These are phyloP conservation scores for Actenoides hombroni DNA, from an alignment of 2,113 vertebrate species.

Conservation along the genomic window DNA sequence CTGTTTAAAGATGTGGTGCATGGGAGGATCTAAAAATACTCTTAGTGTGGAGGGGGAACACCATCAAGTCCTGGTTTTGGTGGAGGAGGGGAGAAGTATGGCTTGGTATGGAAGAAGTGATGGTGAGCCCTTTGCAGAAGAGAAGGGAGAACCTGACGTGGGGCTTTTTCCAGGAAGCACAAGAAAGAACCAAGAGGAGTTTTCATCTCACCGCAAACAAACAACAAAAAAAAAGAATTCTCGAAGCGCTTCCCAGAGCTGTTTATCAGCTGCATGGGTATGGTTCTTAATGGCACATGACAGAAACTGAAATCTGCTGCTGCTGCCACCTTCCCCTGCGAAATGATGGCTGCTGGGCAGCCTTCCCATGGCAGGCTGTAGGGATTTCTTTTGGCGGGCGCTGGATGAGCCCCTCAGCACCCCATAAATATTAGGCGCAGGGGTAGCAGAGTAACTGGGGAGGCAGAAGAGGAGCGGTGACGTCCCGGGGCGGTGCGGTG, in stretches of 20 bases:
- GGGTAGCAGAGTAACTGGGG: not conserved
- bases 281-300: not conserved
- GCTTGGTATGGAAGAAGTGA: not conserved
- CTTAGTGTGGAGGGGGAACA: not conserved
- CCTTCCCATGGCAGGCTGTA: not conserved
- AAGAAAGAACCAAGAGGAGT: not conserved
- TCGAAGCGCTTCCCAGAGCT: not conserved
- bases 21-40: not conserved
- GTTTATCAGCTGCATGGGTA: not conserved
- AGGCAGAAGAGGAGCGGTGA: not conserved
- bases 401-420: not conserved
- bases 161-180: slow-evolving; percentile 38
- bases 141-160: not conserved
- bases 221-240: not conserved
- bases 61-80: fast-evolving
- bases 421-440: not conserved
- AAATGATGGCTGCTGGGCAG: not conserved
- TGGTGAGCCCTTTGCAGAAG: not conserved
- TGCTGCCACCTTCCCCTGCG: not conserved
- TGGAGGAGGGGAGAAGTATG: not conserved
- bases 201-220: not conserved
- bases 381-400: not conserved
- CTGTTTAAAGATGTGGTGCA: fast-evolving
- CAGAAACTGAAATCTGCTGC: not conserved
- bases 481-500: not conserved